Percentiles rank a stretch among this genome's conserved stretches.
phyloP scores from a whole-genome alignment of 2,797 vertebrate genomes.

The Coilia nasus region DNA sequence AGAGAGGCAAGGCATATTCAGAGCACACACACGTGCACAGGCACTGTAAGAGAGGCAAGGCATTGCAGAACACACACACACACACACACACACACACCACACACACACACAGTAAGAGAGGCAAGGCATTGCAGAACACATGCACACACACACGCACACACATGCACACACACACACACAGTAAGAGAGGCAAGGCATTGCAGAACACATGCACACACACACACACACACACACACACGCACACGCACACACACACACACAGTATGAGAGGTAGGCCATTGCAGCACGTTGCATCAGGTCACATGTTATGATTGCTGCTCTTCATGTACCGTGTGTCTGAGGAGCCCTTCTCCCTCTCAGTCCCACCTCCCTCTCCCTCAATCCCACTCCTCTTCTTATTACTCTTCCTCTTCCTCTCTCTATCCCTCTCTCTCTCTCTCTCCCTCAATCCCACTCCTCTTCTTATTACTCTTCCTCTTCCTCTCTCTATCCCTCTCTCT shows the following conservation, averaged over 20 bases:
- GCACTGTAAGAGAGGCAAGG: not conserved
- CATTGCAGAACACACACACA: not conserved
- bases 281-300: not conserved
- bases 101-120: not conserved
- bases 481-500: not conserved
- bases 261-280: not conserved
- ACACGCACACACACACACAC: too few species aligned
- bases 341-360: not conserved
- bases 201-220: not conserved
- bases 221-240: too few species aligned
- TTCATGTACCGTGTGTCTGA: too few species aligned
- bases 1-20: too few species aligned
- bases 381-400: too few species aligned
- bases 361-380: too few species aligned
- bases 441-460: constrained; percentile 8
- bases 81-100: too few species aligned
- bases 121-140: not conserved
- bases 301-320: not conserved
- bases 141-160: too few species aligned
- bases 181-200: not conserved
- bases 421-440: not conserved
- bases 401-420: too few species aligned
- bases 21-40: too few species aligned
- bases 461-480: not conserved
- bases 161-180: not conserved